Evolutionary conservation across 2,113 vertebrate species (phyloP).

Genomic region (Atlantisia rogersi): DNA sequence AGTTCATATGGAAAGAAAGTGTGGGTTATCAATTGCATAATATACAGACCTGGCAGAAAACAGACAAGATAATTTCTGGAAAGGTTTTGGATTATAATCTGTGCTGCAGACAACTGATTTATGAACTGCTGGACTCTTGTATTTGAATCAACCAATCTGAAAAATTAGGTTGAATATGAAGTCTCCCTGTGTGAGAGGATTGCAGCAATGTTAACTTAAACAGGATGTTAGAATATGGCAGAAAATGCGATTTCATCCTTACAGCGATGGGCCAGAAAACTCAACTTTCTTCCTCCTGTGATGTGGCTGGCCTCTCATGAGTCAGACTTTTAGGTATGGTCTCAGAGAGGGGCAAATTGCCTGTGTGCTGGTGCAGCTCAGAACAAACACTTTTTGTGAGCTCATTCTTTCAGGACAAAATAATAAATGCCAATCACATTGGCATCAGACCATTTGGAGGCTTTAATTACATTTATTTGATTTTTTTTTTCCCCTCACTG

Average conservation of each 20-base stretch:
- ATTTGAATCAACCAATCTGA: slow-evolving; percentile 4
- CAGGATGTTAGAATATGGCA: not conserved
- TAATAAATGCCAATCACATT: slow-evolving; percentile 14
- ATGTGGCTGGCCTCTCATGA: not conserved
- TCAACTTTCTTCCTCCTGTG: not conserved
- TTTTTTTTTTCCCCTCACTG: slow-evolving; percentile 34
- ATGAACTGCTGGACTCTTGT: not conserved
- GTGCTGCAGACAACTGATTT: not conserved
- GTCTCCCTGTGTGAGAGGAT: not conserved
- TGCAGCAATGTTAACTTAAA: slow-evolving; percentile 18
- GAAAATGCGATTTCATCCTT: not conserved
- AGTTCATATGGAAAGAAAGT: slow-evolving; percentile 1
- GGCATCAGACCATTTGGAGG: not conserved
- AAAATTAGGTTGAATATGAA: slow-evolving; percentile 9
- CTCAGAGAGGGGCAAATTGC: not conserved
- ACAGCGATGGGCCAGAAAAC: not conserved
- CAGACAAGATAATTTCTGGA: not conserved
- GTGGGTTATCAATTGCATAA: slow-evolving; percentile 10
- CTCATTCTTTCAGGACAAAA: not conserved
- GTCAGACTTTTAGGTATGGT: not conserved
- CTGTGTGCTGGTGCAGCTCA: not conserved
- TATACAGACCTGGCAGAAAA: slow-evolving; percentile 11
- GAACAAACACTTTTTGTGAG: not conserved
- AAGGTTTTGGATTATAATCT: slow-evolving; percentile 51
- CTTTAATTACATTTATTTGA: slow-evolving; percentile 46